Evolutionary conservation across 1,140 invertebrate species (phyloP), one percentile per base, ranked within the genome.

Genomic region (Drosophila erecta): DNA sequence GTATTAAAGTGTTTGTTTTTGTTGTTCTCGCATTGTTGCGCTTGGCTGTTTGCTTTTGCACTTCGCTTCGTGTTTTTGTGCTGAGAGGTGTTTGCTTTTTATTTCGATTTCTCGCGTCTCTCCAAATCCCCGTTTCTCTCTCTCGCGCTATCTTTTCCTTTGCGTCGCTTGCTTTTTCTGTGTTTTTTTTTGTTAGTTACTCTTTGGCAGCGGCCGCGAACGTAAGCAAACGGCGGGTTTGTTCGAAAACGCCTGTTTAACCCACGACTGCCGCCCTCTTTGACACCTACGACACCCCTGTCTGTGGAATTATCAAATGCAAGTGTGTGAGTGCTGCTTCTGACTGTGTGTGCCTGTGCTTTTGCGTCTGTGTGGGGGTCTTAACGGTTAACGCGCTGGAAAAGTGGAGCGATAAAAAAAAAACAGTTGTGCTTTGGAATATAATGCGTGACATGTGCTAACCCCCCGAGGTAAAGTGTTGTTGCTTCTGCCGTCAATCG

Each of bases 131-230:
- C 14, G 46, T 33, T 56, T 53, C n/a, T 61, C 44, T 54, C 61
- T 62, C 40, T 15, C 64, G 46, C 69, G 51, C 55, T 56, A 46
- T 69, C 61, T 55, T 20, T 47, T 24, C 22, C 60, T 12, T 37
- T 71, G 15, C 38, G 22, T 43, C 57, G 79, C 79, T 67, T 51
- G 76, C 78, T 81, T 81, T 78, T 49, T 14, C 14, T 56, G 44
- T 40, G 8, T 50, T 50, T 49, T 50, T 49, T 47, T 61, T 60
- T 58, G 79, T 87, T 89, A 87, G 71, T 87, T 79, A 89, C 85
- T 87, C 84, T 84, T 87, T 80, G 84, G 62, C 83, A 76, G 65
- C 78, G 79, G 76, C 70, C 75, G 69, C 81, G 79, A 79, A 66
- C 79, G 81, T 81, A 71, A 79, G 69, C 74, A 81, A 67, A 78